Conservation (phyloP, 2,113 vertebrate species). For the Clarias macrocephalus region DNA sequence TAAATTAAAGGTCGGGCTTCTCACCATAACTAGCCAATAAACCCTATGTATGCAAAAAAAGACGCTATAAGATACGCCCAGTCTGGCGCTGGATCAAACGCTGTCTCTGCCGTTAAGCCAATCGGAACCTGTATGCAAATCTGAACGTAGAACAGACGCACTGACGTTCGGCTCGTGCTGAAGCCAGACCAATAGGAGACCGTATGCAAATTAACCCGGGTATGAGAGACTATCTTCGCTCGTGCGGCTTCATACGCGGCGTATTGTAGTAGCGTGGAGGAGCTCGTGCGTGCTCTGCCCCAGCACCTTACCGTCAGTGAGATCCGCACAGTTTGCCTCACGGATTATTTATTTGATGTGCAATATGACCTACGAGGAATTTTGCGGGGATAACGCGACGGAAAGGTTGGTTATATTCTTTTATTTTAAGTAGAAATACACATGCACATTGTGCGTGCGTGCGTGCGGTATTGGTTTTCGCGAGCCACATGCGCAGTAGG, state of each 20-base stretch:
- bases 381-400: slow-evolving; percentile 67
- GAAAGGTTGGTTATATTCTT: slow-evolving; percentile 65
- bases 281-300: not conserved
- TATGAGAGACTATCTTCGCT: not conserved
- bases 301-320: not conserved
- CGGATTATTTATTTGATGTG: slow-evolving; percentile 61
- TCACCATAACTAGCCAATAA: no score
- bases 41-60: not conserved
- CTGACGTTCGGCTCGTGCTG: not conserved
- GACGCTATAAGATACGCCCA: not conserved
- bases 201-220: slow-evolving; percentile 61
- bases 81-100: not conserved
- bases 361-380: slow-evolving; percentile 80
- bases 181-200: slow-evolving; percentile 46
- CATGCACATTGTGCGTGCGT: not conserved
- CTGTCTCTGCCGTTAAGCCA: not conserved
- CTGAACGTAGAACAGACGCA: no score
- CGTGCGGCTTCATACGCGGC: not conserved
- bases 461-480: not conserved
- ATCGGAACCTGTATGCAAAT: not conserved
- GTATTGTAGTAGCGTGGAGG: not conserved
- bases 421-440: not conserved
- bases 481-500: not conserved
- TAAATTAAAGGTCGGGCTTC: not conserved
- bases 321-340: not conserved